Evolutionary conservation across 2,113 vertebrate genomes (phyloP).

Genomic region (Elachura formosa): DNA sequence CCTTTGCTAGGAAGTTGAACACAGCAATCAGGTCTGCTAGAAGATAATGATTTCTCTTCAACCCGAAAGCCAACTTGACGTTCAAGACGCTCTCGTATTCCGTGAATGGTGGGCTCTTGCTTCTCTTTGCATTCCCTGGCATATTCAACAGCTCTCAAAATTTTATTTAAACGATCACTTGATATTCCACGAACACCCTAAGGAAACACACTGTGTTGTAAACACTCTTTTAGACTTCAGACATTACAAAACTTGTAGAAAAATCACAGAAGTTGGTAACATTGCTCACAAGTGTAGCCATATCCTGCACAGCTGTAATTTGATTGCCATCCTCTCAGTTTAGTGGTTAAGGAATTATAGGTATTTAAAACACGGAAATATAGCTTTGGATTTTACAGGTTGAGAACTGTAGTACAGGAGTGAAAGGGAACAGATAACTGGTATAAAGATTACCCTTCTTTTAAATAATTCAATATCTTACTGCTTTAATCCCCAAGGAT

Average conservation of each 20-base stretch:
- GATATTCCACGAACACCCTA: constrained; percentile 73
- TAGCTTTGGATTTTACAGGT: not conserved
- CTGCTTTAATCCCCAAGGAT: constrained; percentile 79
- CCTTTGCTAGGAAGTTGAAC: not conserved
- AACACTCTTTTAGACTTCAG: not conserved
- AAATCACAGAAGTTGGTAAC: not conserved
- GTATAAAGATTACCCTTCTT: not conserved
- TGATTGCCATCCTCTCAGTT: not conserved
- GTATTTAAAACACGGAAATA: not conserved
- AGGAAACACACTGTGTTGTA: not conserved
- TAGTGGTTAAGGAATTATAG: not conserved
- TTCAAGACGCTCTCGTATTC: constrained; percentile 67
- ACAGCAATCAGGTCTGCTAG: not conserved
- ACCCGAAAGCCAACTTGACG: constrained; percentile 59
- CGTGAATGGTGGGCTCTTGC: constrained; percentile 60
- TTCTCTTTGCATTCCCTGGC: constrained; percentile 59
- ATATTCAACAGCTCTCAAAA: constrained; percentile 53
- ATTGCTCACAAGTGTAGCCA: not conserved
- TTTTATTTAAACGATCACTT: constrained; percentile 59
- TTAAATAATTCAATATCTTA: constrained; percentile 61
- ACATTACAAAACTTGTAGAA: not conserved
- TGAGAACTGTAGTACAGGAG: not conserved
- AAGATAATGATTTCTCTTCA: constrained; percentile 54
- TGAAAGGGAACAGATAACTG: not conserved
- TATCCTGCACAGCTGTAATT: not conserved